Percentiles rank a stretch among this genome's conserved stretches.
phyloP scores from a whole-genome alignment of 2,113 vertebrate species.

The Uropsilus gracilis region DNA sequence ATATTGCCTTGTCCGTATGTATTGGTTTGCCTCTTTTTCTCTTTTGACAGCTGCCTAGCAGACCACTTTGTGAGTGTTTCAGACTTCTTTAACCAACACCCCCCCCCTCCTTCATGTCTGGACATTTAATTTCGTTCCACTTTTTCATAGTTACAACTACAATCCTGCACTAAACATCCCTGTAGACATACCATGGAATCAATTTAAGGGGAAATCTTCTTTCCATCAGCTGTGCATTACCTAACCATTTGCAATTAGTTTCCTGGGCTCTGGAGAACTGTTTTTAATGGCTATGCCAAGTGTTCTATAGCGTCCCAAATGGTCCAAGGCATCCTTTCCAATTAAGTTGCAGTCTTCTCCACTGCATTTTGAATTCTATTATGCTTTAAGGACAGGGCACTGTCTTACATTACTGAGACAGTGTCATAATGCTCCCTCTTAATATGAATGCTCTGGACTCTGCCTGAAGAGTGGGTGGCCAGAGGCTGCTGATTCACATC shows the following conservation, averaged over 20 bases:
- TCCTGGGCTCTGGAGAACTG: constrained; percentile 67
- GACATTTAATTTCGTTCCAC: constrained; percentile 58
- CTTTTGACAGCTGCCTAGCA: constrained; percentile 10
- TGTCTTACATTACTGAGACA: constrained; percentile 66
- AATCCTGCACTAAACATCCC: constrained; percentile 52
- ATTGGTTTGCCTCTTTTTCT: constrained; percentile 18
- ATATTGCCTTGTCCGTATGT: constrained; percentile 12
- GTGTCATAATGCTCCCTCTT: constrained; percentile 37
- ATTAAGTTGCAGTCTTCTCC: constrained; percentile 75
- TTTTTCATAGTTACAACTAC: constrained; percentile 66
- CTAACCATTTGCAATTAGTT: constrained; percentile 78
- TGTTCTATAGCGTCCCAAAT: constrained; percentile 67
- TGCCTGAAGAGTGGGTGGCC: neutral
- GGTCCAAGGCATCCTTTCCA: constrained; percentile 71
- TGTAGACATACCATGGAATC: constrained; percentile 56
- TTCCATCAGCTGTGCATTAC: constrained; percentile 74
- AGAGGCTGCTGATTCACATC: neutral
- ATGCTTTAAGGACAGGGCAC: constrained; percentile 64
- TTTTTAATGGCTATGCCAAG: constrained; percentile 76
- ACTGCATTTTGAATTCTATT: constrained; percentile 71
- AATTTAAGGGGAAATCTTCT: constrained; percentile 67
- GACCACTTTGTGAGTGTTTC: constrained; percentile 30
- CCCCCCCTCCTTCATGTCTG: neutral
- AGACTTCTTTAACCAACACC: constrained; percentile 42
- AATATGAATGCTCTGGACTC: constrained; percentile 37